Percentiles rank a stretch among this genome's conserved stretches.
Conservation (phyloP, 2,888 invertebrate species). For the Apodemia zela region DNA sequence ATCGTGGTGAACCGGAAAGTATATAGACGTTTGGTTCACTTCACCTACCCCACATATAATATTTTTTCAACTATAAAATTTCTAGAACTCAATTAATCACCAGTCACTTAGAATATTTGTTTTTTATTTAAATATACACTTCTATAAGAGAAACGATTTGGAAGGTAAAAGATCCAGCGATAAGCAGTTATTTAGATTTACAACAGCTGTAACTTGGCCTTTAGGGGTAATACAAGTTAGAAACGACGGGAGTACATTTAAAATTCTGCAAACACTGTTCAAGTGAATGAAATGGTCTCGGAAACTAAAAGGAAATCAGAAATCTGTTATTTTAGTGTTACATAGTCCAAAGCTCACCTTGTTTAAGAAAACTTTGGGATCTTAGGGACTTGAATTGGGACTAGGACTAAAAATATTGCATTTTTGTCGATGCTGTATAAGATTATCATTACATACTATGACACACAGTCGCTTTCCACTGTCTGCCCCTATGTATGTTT, state of each 20-base stretch:
- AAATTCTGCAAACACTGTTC: conserved; percentile 6
- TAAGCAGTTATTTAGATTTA: conserved; percentile 11
- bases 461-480: too few relatives aligned
- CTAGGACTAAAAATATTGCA: too few relatives aligned
- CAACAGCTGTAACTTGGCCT: conserved; percentile 9
- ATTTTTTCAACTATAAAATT: too few relatives aligned
- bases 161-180: conserved; percentile 6
- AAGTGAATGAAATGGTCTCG: conserved; percentile 4
- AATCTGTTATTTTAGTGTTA: neutral
- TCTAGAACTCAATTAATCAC: too few relatives aligned
- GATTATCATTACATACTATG: too few relatives aligned
- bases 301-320: conserved; percentile 7
- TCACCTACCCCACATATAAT: too few relatives aligned
- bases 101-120: neutral
- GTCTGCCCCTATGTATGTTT: too few relatives aligned
- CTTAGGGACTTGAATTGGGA: too few relatives aligned
- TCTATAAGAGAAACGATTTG: neutral
- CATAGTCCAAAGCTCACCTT: neutral
- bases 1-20: too few relatives aligned
- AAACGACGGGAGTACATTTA: conserved; percentile 1
- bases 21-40: too few relatives aligned
- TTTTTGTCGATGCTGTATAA: too few relatives aligned
- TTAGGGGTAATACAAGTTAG: conserved; percentile 11
- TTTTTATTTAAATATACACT: neutral
- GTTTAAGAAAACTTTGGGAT: neutral